phyloP scores from a whole-genome alignment of 2,888 invertebrate species.

The Chaitophorus viminalis region DNA sequence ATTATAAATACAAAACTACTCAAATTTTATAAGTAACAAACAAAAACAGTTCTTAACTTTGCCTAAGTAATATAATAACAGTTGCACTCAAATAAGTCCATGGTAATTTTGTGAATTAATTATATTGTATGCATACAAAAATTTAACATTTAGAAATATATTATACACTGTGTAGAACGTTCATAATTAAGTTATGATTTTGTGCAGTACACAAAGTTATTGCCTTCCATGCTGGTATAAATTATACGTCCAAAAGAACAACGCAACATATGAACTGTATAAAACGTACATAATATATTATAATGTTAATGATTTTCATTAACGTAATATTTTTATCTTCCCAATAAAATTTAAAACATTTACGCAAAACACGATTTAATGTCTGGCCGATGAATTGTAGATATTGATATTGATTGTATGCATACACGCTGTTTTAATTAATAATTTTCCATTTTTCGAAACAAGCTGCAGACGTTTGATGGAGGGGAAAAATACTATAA shows the following conservation, averaged over 20 bases:
- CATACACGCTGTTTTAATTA: neutral
- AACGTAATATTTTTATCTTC: neutral
- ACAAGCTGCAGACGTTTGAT: neutral
- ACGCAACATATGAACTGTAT: neutral
- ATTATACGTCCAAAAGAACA: neutral
- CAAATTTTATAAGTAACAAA: neutral
- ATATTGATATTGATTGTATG: conserved; percentile 3
- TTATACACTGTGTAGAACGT: neutral
- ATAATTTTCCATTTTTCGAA: neutral
- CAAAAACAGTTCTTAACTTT: neutral
- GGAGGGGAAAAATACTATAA: neutral
- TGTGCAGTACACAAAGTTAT: neutral
- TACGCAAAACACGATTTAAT: neutral
- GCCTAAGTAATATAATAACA: neutral
- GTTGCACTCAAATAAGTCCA: neutral
- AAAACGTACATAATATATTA: neutral
- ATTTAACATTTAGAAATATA: neutral
- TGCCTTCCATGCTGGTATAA: neutral
- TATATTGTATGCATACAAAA: no score
- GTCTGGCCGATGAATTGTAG: neutral
- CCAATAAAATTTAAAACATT: neutral
- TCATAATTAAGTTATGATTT: neutral
- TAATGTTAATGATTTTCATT: neutral
- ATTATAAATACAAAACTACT: neutral
- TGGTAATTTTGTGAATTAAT: no score